Evolutionary conservation across 2,113 vertebrate species (phyloP).

Genomic region (Sturnus vulgaris): DNA sequence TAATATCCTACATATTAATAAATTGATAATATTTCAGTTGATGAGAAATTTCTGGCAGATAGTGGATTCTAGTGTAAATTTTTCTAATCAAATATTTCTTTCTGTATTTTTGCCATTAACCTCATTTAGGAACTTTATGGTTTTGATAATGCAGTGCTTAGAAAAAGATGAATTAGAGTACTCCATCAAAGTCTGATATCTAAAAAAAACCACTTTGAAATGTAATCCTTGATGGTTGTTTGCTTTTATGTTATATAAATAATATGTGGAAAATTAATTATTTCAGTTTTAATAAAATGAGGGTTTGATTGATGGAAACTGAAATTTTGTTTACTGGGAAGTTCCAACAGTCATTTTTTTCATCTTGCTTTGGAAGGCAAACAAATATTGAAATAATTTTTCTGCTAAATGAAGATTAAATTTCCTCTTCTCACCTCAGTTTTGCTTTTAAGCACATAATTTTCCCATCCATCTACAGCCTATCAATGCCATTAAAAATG

Average conservation of each 20-base stretch:
- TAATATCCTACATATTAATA: neutral
- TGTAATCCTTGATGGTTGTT: neutral
- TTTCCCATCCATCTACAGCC: neutral
- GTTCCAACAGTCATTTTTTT: neutral
- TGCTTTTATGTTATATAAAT: neutral
- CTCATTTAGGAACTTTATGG: neutral
- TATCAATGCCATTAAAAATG: slow-evolving; percentile 6
- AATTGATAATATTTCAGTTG: neutral
- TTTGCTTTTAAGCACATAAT: slow-evolving; percentile 20
- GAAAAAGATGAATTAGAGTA: neutral
- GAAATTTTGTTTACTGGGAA: neutral
- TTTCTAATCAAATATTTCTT: neutral
- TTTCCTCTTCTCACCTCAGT: neutral
- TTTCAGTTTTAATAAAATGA: neutral
- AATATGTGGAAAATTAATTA: neutral
- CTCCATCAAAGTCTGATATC: neutral
- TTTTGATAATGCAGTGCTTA: neutral
- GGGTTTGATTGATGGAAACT: neutral
- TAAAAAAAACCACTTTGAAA: neutral
- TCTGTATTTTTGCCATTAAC: neutral
- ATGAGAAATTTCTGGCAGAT: neutral
- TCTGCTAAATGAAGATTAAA: neutral
- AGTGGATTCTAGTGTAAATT: neutral
- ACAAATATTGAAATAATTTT: neutral
- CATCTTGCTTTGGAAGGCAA: neutral